A percentile compares a stretch with the other conserved stretches of the same genome.
phyloP scores from a whole-genome alignment of 2,113 vertebrate genomes.

The Marcusenius ussheri region DNA sequence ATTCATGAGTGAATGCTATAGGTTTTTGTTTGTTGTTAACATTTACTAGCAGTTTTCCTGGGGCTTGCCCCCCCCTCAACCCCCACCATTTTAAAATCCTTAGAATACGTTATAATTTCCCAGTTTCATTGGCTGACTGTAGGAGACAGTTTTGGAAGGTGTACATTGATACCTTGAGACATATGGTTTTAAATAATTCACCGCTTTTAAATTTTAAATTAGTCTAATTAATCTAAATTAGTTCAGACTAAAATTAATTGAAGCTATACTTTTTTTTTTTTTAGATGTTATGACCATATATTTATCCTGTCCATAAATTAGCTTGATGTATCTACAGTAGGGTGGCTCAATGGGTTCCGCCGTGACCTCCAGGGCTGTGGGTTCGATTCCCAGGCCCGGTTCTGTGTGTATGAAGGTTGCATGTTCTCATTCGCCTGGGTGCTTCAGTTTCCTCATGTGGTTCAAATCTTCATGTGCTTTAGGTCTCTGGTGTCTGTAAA shows the following conservation, averaged over 20 bases:
- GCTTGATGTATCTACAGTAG: not conserved
- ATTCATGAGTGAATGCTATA: not conserved
- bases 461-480: not conserved
- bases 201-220: not conserved
- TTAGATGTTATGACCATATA: not conserved
- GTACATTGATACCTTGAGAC: not conserved
- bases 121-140: not conserved
- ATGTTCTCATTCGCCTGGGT: not conserved
- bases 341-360: not conserved
- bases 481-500: not conserved
- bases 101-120: not conserved
- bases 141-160: not conserved
- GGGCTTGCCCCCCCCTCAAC: not conserved
- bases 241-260: not conserved
- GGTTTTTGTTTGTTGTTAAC: not conserved
- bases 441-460: not conserved
- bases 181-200: slow-evolving; percentile 5
- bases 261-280: not conserved
- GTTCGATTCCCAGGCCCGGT: not conserved
- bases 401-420: not conserved
- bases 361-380: not conserved
- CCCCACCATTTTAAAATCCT: not conserved
- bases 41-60: not conserved
- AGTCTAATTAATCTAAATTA: slow-evolving; percentile 6
- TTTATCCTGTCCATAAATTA: not conserved